phyloP scores from a whole-genome alignment of 2,888 invertebrate species.

The Carterocephalus palaemon region DNA sequence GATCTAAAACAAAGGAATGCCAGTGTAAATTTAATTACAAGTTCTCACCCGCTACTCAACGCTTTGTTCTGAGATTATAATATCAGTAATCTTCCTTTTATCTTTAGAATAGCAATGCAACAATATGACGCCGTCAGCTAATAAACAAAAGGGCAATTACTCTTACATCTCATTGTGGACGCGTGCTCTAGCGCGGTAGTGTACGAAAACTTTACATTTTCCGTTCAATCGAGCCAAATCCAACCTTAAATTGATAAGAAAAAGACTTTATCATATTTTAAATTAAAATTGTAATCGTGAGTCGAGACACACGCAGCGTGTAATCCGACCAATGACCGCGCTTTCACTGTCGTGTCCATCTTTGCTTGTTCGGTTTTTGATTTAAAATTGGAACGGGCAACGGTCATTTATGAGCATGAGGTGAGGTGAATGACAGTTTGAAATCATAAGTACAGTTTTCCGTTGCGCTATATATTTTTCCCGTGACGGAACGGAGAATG shows the following conservation, averaged over 20 bases:
- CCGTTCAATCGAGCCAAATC: slow-evolving; percentile 21
- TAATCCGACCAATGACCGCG: slow-evolving; percentile 74
- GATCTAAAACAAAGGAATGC: no score
- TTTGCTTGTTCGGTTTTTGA: slow-evolving; percentile 54
- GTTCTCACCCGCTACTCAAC: not conserved
- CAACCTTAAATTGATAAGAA: slow-evolving; percentile 26
- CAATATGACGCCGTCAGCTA: slow-evolving; percentile 42
- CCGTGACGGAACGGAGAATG: no score
- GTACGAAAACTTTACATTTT: slow-evolving; percentile 45
- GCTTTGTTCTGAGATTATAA: slow-evolving; percentile 9
- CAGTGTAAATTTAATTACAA: no score
- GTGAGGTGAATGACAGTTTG: slow-evolving; percentile 33
- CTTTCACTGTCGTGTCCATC: slow-evolving; percentile 72
- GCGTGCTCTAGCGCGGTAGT: slow-evolving; percentile 66
- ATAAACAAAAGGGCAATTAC: slow-evolving; percentile 70
- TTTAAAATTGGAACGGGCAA: slow-evolving; percentile 62
- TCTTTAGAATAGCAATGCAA: slow-evolving; percentile 26
- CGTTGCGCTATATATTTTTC: no score
- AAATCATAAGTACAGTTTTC: slow-evolving; percentile 28
- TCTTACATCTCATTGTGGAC: slow-evolving; percentile 52
- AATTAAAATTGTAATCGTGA: slow-evolving; percentile 48
- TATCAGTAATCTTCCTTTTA: slow-evolving; percentile 5
- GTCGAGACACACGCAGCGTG: slow-evolving; percentile 63
- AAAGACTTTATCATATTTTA: slow-evolving; percentile 24
- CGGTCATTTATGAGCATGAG: slow-evolving; percentile 40